Percentiles rank a stretch among this genome's conserved stretches.
Evolutionary conservation across 2,888 invertebrate species (phyloP).

Genomic region (Himalopsyche japonica): DNA sequence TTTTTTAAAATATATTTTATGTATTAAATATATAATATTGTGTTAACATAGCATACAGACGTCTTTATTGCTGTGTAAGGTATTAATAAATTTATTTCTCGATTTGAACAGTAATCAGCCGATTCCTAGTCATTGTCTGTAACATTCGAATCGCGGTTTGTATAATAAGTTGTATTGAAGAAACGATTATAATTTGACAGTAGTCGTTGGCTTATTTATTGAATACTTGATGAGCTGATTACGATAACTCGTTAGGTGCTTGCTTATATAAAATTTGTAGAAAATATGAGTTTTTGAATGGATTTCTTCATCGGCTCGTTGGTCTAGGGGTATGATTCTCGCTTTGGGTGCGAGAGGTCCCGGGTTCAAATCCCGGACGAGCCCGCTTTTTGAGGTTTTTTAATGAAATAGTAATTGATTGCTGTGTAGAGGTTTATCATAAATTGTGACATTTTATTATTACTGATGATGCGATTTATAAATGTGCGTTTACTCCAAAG

Average conservation of each 20-base stretch:
- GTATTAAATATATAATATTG: no score
- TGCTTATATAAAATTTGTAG: no score
- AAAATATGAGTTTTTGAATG: neutral
- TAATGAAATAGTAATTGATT: no score
- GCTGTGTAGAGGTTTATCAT: no score
- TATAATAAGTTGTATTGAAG: neutral
- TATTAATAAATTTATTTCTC: neutral
- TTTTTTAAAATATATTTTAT: no score
- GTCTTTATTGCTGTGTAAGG: neutral
- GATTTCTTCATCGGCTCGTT: slow-evolving; percentile 57
- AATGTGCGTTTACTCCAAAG: no score
- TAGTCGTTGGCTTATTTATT: neutral
- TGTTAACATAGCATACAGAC: no score
- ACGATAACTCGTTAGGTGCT: no score
- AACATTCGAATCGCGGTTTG: neutral
- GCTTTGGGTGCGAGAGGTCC: slow-evolving; percentile 67
- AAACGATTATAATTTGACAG: neutral
- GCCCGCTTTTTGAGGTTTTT: slow-evolving; percentile 46
- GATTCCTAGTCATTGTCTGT: neutral
- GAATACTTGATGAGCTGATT: no score
- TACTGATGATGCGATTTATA: no score
- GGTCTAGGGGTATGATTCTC: slow-evolving; percentile 72
- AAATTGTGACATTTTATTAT: no score
- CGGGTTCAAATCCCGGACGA: slow-evolving; percentile 63
- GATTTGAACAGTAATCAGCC: neutral